Percentiles rank a stretch among this genome's conserved stretches.
Evolutionary conservation across 2,888 invertebrate genomes (phyloP).

Genomic region (Megastigmus dorsalis): DNA sequence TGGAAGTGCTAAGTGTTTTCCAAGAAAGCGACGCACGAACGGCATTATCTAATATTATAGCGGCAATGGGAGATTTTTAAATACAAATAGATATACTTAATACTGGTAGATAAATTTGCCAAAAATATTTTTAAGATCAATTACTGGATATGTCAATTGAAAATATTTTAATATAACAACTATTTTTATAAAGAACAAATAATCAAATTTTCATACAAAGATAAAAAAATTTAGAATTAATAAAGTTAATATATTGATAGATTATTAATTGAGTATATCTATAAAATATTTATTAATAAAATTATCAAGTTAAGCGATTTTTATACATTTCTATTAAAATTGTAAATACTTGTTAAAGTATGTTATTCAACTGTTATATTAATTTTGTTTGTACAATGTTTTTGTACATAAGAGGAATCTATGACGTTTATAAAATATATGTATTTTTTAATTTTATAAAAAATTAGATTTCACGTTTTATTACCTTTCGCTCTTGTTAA

Average conservation of each 20-base stretch:
- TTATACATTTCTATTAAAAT: constrained; percentile 47
- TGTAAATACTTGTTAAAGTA: constrained; percentile 49
- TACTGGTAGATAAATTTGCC: constrained; percentile 39
- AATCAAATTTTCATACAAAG: constrained; percentile 30
- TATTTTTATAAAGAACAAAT: constrained; percentile 42
- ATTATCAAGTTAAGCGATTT: constrained; percentile 35
- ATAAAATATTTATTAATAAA: constrained; percentile 41
- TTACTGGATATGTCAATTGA: constrained; percentile 9
- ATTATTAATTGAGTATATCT: constrained; percentile 39
- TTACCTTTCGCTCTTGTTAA: too few species aligned
- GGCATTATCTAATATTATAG: constrained; percentile 90
- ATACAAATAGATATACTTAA: constrained; percentile 28
- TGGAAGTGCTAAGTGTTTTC: constrained; percentile 84
- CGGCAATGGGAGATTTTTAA: constrained; percentile 85
- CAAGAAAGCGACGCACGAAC: constrained; percentile 88
- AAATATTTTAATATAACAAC: constrained; percentile 17
- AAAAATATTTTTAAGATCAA: constrained; percentile 39
- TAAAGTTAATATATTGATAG: constrained; percentile 11
- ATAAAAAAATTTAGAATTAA: constrained; percentile 35
- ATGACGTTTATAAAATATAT: constrained; percentile 40
- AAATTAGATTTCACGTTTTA: neutral
- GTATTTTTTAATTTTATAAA: constrained; percentile 47
- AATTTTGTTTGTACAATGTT: constrained; percentile 37
- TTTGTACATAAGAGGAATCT: constrained; percentile 45
- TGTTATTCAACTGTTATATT: constrained; percentile 30